Conservation (phyloP, 1,140 invertebrate genomes). For the Drosophila santomea region DNA sequence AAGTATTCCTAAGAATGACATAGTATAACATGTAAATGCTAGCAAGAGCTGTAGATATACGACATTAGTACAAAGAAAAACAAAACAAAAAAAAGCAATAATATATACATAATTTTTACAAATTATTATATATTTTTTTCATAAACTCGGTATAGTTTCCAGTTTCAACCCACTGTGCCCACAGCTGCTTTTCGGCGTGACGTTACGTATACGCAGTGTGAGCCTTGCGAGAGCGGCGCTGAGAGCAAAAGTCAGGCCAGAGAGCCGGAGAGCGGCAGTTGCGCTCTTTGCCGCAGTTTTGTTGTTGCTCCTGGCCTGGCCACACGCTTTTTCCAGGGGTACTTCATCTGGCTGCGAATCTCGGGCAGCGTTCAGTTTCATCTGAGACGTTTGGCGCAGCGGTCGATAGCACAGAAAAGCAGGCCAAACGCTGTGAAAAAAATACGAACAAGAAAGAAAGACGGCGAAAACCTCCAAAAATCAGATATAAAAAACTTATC, state of each 20-base stretch:
- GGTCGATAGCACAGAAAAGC: constrained; percentile 62
- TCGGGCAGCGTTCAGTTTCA: constrained; percentile 77
- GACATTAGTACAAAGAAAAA: too few species aligned
- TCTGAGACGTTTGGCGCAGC: constrained; percentile 83
- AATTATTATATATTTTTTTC: too few species aligned
- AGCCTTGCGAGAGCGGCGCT: constrained; percentile 5
- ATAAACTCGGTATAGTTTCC: too few species aligned
- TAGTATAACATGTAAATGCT: too few species aligned
- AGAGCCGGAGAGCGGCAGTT: constrained; percentile 43
- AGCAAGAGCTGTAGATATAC: too few species aligned
- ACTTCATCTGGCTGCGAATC: constrained; percentile 81
- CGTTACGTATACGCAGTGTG: constrained; percentile 65
- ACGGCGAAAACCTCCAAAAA: constrained; percentile 17
- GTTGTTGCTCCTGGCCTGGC: constrained; percentile 61
- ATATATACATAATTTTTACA: too few species aligned
- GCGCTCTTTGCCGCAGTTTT: constrained; percentile 74
- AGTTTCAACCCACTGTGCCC: constrained; percentile 46
- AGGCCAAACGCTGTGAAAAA: constrained; percentile 49
- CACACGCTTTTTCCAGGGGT: constrained; percentile 78
- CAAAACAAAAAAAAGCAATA: too few species aligned
- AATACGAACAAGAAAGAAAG: constrained; percentile 26
- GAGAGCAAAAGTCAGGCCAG: constrained; percentile 25
- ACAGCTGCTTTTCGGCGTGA: constrained; percentile 34
- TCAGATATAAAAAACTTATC: not conserved
- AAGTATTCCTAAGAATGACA: too few species aligned